Conservation (phyloP, 2,113 vertebrate genomes). For the Ochotona princeps region DNA sequence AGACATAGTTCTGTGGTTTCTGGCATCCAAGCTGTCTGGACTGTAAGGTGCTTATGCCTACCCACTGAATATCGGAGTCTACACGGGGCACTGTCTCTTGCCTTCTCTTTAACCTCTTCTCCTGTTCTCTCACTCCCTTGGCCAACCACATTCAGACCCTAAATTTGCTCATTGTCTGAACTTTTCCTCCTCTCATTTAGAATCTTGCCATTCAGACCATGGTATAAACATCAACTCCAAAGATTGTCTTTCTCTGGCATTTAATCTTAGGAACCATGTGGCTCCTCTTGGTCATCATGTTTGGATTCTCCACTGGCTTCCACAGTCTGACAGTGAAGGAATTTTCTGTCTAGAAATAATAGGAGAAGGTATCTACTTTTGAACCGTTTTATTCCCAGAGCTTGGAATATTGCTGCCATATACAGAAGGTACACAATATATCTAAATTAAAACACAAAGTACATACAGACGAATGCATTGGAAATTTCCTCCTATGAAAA, state of each 20-base stretch:
- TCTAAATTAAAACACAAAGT: slow-evolving; percentile 4
- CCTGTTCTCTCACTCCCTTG: neutral
- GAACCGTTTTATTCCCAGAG: neutral
- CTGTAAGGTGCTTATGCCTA: no score
- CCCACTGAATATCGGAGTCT: no score
- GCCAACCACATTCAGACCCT: neutral
- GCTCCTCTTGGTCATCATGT: neutral
- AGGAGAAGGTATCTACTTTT: neutral
- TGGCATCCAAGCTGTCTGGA: no score
- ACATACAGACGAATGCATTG: neutral
- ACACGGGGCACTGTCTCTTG: neutral
- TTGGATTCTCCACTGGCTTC: neutral
- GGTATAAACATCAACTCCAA: neutral
- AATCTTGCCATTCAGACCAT: neutral
- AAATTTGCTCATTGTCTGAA: neutral
- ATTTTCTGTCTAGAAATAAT: neutral
- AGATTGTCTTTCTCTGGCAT: neutral
- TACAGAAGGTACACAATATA: neutral
- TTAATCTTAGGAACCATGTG: neutral
- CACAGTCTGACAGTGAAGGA: neutral
- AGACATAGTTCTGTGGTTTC: no score
- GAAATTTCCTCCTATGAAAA: neutral
- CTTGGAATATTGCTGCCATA: neutral
- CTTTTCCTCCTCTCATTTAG: neutral
- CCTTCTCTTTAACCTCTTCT: neutral